These are phyloP conservation scores for Stylophora pistillata DNA, from an alignment of 64 coral and sea anemone species.

Conservation along the genomic window DNA sequence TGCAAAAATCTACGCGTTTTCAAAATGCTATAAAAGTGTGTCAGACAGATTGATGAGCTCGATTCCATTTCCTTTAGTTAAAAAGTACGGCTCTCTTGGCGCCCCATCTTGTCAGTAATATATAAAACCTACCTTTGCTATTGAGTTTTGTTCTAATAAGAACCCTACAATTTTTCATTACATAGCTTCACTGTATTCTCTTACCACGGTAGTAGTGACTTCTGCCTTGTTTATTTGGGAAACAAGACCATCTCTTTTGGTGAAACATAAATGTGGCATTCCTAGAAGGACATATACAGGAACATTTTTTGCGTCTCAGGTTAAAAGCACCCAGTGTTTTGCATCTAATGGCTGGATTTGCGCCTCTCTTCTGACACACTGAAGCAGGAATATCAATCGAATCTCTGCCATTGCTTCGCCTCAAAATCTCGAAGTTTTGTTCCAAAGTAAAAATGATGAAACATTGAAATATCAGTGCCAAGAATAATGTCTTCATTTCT, in stretches of 20 bases:
- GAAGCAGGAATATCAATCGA: neutral
- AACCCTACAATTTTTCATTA: too few species aligned
- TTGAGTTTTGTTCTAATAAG: too few species aligned
- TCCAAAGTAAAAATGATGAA: neutral
- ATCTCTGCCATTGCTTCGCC: neutral
- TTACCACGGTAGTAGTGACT: neutral
- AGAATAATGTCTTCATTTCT: neutral
- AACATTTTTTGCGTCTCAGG: neutral
- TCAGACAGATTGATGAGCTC: too few species aligned
- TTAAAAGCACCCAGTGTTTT: neutral
- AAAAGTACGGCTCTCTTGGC: too few species aligned
- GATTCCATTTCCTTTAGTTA: too few species aligned
- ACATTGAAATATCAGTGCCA: neutral
- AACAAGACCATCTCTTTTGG: neutral
- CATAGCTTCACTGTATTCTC: neutral
- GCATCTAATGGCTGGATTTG: neutral
- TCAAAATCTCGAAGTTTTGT: neutral
- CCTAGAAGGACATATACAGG: neutral
- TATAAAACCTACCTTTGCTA: too few species aligned
- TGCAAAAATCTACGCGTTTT: too few species aligned
- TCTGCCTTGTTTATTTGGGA: neutral
- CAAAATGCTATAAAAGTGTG: too few species aligned
- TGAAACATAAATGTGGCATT: neutral
- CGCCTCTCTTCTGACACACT: neutral
- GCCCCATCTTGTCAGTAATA: too few species aligned